These are phyloP conservation scores for Nasonia oneida DNA, from an alignment of 2,888 invertebrate genomes.

Conservation along the genomic window DNA sequence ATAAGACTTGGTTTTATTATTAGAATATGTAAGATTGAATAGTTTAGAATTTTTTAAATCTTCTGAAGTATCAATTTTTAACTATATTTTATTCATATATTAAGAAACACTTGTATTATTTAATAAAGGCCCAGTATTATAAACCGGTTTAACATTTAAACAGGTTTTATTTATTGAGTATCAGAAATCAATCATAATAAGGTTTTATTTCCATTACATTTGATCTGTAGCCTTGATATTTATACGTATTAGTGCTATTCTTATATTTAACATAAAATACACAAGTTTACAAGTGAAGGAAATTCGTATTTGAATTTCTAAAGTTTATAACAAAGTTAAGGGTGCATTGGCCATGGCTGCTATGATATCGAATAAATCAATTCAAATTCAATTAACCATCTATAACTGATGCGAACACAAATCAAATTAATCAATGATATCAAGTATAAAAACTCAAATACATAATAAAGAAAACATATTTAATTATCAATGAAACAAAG, in stretches of 20 bases:
- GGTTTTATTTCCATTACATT: background rate
- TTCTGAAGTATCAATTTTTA: background rate
- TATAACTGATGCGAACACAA: background rate
- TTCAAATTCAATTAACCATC: background rate
- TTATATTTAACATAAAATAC: constrained; percentile 8
- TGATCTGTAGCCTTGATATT: constrained; percentile 18
- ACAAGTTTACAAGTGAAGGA: constrained; percentile 22
- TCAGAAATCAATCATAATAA: background rate
- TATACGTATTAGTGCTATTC: constrained; percentile 26
- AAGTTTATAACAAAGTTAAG: constrained; percentile 20
- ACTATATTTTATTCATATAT: background rate
- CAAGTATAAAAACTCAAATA: background rate
- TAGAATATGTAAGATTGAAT: background rate
- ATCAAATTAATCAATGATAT: background rate
- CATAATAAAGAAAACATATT: background rate
- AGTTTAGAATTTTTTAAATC: background rate
- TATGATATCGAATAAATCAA: background rate
- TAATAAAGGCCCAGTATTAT: background rate
- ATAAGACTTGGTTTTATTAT: background rate
- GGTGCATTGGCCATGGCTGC: background rate
- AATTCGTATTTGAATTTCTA: background rate
- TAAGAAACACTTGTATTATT: background rate
- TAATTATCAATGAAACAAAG: background rate
- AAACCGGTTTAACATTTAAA: background rate
- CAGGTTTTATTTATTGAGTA: background rate